Evolutionary conservation across 2,113 vertebrate genomes (phyloP).

Genomic region (Verasper variegatus): DNA sequence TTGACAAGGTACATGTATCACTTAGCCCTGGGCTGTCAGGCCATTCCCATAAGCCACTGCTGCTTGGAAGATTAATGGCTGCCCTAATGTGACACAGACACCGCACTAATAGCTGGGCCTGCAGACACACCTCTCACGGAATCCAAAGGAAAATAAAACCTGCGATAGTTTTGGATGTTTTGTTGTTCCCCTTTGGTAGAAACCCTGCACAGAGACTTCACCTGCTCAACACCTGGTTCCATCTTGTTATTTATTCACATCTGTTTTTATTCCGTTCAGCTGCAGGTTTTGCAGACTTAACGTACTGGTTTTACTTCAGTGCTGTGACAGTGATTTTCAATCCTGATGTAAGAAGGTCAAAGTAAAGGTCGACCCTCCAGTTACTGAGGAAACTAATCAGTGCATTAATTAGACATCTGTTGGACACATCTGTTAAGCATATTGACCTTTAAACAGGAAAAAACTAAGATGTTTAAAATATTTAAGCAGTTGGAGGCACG

Average conservation of each 20-base stretch:
- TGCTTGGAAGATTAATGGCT: conserved; percentile 69
- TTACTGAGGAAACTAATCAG: conserved; percentile 24
- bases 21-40: conserved; percentile 64
- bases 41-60: conserved; percentile 53
- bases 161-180: conserved; percentile 15
- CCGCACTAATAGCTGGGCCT: conserved; percentile 54
- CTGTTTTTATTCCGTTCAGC: too few species aligned
- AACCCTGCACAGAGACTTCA: background rate
- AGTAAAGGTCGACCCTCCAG: conserved; percentile 21
- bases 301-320: background rate
- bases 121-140: conserved; percentile 25
- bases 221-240: background rate
- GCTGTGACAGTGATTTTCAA: background rate
- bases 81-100: conserved; percentile 56
- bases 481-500: conserved; percentile 2
- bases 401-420: conserved; percentile 42
- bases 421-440: conserved; percentile 46
- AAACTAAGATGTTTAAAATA: conserved; percentile 8
- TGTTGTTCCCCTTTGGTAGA: background rate
- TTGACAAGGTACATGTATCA: conserved; percentile 74
- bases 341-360: background rate
- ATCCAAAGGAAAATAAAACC: background rate
- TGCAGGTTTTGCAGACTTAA: background rate
- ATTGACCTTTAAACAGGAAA: conserved; percentile 24
- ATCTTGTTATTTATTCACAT: background rate